phyloP scores from a whole-genome alignment of 2,888 invertebrate species.

The Endomychus coccineus region DNA sequence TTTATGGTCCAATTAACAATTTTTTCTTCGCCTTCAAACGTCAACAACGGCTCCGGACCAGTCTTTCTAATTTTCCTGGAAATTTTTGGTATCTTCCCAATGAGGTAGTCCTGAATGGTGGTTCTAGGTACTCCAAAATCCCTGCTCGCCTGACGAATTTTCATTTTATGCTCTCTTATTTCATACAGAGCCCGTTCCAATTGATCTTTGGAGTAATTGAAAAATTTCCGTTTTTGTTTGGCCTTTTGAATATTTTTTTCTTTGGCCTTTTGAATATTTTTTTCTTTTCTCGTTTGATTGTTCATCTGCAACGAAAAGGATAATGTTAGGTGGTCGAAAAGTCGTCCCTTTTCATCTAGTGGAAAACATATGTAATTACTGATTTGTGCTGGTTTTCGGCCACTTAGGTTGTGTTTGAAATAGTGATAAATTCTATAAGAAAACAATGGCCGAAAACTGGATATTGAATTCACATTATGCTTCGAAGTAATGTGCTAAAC shows the following conservation, averaged over 20 bases:
- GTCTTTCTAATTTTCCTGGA: conserved; percentile 23
- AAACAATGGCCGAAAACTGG: too few relatives aligned
- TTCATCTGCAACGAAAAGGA: too few relatives aligned
- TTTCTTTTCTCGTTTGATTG: too few relatives aligned
- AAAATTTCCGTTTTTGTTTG: conserved; percentile 2
- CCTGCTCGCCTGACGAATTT: conserved; percentile 12
- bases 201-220: neutral
- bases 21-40: conserved; percentile 26
- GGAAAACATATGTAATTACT: too few relatives aligned
- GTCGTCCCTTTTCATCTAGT: too few relatives aligned
- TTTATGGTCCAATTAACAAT: conserved; percentile 24
- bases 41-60: conserved; percentile 25
- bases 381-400: too few relatives aligned
- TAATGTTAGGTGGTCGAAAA: too few relatives aligned
- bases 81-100: conserved; percentile 20
- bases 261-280: too few relatives aligned
- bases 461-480: too few relatives aligned
- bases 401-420: too few relatives aligned
- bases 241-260: neutral
- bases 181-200: neutral
- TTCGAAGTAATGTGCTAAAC: too few relatives aligned
- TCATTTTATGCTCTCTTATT: conserved; percentile 1
- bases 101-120: conserved; percentile 15
- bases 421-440: too few relatives aligned
- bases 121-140: conserved; percentile 14